A percentile compares a stretch with the other conserved stretches of the same genome.
These are phyloP conservation scores for Tenthredo scrophulariae DNA, from an alignment of 2,888 invertebrate species.

Conservation along the genomic window DNA sequence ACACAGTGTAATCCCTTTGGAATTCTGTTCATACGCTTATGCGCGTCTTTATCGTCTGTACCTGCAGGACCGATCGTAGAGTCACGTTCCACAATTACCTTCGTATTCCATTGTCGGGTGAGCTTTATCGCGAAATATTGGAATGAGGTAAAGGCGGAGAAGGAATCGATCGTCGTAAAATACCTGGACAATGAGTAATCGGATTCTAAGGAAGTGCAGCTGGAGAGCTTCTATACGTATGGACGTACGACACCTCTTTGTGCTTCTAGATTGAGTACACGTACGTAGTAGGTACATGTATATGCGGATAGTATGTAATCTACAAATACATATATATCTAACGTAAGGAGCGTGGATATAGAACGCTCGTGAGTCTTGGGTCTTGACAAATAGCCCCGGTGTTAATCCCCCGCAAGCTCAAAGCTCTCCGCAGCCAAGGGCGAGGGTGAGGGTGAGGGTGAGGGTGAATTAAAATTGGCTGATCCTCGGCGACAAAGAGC, in stretches of 20 bases:
- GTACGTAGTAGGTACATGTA: not conserved
- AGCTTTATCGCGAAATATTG: not conserved
- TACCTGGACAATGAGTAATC: conserved; percentile 26
- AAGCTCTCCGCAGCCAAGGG: not conserved
- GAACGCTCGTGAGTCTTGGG: not conserved
- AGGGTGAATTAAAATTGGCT: conserved; percentile 33
- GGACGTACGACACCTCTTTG: conserved; percentile 2
- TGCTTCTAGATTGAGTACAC: not conserved
- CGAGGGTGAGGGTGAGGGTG: not conserved
- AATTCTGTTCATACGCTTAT: not conserved
- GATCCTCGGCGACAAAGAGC: conserved; percentile 24
- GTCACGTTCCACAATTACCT: conserved; percentile 14
- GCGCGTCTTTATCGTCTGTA: not conserved
- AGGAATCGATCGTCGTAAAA: conserved; percentile 21
- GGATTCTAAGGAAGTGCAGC: conserved; percentile 25
- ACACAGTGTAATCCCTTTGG: not conserved
- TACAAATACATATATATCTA: not conserved
- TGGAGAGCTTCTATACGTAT: not conserved
- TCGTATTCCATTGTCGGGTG: not conserved
- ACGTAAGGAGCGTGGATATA: not conserved
- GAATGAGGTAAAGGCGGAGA: too few species aligned
- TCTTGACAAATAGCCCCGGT: conserved; percentile 31
- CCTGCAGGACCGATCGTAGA: not conserved
- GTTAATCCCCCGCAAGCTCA: conserved; percentile 20
- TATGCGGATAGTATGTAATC: not conserved